Base-by-base conservation (phyloP, 2,797 vertebrate genomes). In the Leuciscus waleckii region DNA sequence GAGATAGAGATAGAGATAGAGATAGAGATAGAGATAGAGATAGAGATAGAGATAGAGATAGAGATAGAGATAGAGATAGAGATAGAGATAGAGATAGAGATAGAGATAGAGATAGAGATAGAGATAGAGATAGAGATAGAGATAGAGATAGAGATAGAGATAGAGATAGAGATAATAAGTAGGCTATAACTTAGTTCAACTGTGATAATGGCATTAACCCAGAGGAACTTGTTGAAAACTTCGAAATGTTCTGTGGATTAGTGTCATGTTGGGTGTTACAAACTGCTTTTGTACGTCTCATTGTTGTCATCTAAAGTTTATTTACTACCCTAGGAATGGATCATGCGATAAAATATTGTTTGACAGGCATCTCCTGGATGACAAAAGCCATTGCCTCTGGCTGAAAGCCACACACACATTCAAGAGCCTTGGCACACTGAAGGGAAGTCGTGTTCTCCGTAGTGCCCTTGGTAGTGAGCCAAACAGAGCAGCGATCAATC, bases 341-440 rank as follows among this genome's bases (percentile, higher is more conserved):
- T 61, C 26, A 23, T 61, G 51, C 2, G 1, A 26, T 73, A 63
- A 61, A 74, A 74, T 63, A 32, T 6, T 63, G 69, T 74, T 11
- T 73, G 54, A 63, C 54, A 73, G 70, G 26, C 17, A 43, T 74
- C 69, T 32, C 26, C n/a, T 46, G 13, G n/a, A 54, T 63, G 54
- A 73, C 69, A 73, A 56, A 58, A 82, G 68, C 23, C n/a, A 32
- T 19, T 8, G 67, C 32, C 67, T 71, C 26, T 71, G 80, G 67
- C 69, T 74, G 37, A 61, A 17, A 73, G 35, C 23, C 67, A 41
- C 32, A 51, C 79, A 56, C 23, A 26, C 39, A 82, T 71, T 71
- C 23, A 69, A 56, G 49, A 70, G 49, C n/a, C 17, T 4, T 21
- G 35, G 54, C 65, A 51, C 7, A 7, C 63, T 51, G 21, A 68